A percentile compares a stretch with the other conserved stretches of the same genome.
Evolutionary conservation across 2,888 invertebrate genomes (phyloP).

Genomic region (Nasonia oneida): DNA sequence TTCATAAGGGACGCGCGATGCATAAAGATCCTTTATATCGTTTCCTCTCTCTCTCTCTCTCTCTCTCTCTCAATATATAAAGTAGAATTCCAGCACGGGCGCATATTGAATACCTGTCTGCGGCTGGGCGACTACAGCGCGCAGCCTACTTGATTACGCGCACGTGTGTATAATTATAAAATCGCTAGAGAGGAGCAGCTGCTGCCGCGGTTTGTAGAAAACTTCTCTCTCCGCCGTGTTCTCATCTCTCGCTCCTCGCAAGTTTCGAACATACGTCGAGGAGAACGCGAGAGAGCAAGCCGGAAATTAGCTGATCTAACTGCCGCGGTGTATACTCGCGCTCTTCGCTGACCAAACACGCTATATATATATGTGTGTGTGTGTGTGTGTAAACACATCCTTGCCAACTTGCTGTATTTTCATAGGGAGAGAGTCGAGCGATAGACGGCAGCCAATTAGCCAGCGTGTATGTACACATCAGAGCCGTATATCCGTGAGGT

Average conservation of each 20-base stretch:
- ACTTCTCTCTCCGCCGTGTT: not conserved
- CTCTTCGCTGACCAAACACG: conserved; percentile 25
- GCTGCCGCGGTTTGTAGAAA: not conserved
- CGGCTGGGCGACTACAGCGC: no score
- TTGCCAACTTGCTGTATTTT: not conserved
- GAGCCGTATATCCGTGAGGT: not conserved
- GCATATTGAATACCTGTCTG: not conserved
- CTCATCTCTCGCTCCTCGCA: not conserved
- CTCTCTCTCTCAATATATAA: conserved; percentile 1
- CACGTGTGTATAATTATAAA: conserved; percentile 1
- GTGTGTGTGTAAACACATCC: not conserved
- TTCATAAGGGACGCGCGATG: not conserved
- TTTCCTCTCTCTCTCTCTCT: not conserved
- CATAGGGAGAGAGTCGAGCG: not conserved
- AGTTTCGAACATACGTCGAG: not conserved
- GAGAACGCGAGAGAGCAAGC: not conserved
- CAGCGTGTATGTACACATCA: not conserved
- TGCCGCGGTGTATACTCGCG: not conserved
- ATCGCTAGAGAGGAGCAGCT: not conserved
- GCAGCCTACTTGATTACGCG: not conserved
- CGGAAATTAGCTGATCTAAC: conserved; percentile 44
- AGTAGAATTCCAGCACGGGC: no score
- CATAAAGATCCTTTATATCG: conserved; percentile 16
- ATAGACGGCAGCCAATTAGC: not conserved
- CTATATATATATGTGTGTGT: not conserved